These are phyloP conservation scores for Pelochelys cantorii DNA, from an alignment of 2,797 vertebrate species.

Conservation along the genomic window DNA sequence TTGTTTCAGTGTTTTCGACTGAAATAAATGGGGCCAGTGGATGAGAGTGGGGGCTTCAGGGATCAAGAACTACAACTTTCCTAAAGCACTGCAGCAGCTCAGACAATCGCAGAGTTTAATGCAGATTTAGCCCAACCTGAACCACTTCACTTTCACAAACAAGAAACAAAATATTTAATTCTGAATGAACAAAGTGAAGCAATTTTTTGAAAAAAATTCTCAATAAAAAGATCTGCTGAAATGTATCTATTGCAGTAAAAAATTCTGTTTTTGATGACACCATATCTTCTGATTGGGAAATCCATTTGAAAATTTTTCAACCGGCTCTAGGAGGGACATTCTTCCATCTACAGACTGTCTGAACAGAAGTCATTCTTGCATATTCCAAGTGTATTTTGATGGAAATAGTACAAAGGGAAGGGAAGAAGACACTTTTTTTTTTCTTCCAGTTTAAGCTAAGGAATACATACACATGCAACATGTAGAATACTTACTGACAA, in stretches of 20 bases:
- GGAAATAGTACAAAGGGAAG: neutral
- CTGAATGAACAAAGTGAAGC: neutral
- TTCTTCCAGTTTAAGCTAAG: neutral
- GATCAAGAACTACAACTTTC: neutral
- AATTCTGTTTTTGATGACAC: neutral
- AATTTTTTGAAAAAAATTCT: neutral
- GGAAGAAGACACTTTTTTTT: neutral
- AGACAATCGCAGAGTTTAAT: neutral
- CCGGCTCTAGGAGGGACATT: neutral
- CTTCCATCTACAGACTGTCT: neutral
- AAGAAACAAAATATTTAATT: neutral
- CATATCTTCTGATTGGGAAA: neutral
- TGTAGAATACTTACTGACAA: slow-evolving; percentile 88
- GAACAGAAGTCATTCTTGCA: neutral
- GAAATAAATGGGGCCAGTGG: neutral
- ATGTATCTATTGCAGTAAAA: neutral
- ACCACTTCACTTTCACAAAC: neutral
- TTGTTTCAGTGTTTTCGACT: neutral
- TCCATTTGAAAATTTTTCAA: neutral
- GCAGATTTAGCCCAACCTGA: neutral
- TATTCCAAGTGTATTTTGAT: neutral
- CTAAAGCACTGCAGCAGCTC: neutral
- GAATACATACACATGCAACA: neutral
- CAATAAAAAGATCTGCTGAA: neutral
- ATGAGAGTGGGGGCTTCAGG: too few species aligned